Evolutionary conservation across 1,140 invertebrate species (phyloP).

Genomic region (Caenorhabditis remanei): DNA sequence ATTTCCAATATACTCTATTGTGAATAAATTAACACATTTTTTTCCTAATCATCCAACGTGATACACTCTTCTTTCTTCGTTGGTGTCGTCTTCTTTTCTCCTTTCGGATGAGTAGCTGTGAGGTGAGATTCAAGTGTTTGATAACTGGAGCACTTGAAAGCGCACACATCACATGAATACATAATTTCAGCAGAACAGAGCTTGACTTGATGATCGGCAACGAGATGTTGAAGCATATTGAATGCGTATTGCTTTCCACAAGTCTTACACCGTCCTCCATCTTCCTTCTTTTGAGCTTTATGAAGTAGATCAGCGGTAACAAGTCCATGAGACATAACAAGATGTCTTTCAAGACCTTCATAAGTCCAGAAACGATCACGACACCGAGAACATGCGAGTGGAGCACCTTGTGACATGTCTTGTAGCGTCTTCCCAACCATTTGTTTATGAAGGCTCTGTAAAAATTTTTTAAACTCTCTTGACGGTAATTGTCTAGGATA

Average conservation of each 20-base stretch:
- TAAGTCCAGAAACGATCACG: slow-evolving; percentile 89
- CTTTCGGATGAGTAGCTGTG: slow-evolving; percentile 69
- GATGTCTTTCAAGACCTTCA: slow-evolving; percentile 90
- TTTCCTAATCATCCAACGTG: slow-evolving; percentile 54
- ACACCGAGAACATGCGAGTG: slow-evolving; percentile 94
- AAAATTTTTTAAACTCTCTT: slow-evolving; percentile 44
- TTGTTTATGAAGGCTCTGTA: slow-evolving; percentile 69
- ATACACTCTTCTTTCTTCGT: slow-evolving; percentile 56
- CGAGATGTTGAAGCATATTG: slow-evolving; percentile 76
- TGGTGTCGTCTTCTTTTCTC: slow-evolving; percentile 12
- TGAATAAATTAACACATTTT: background rate
- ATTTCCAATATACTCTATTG: background rate
- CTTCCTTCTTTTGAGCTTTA: slow-evolving; percentile 92
- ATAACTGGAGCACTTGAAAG: slow-evolving; percentile 73
- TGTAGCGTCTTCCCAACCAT: slow-evolving; percentile 66
- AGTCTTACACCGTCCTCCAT: slow-evolving; percentile 91
- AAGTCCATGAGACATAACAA: slow-evolving; percentile 90
- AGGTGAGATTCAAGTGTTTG: slow-evolving; percentile 71
- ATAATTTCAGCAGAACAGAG: slow-evolving; percentile 70
- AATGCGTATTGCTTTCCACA: slow-evolving; percentile 83
- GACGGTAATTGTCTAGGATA: background rate
- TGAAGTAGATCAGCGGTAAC: slow-evolving; percentile 96
- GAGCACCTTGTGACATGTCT: slow-evolving; percentile 80
- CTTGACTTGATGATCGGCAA: slow-evolving; percentile 72
- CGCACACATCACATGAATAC: slow-evolving; percentile 74